Percentiles rank a stretch among this genome's conserved stretches.
phyloP scores from a whole-genome alignment of 2,113 vertebrate species.

The Pantherophis guttatus region DNA sequence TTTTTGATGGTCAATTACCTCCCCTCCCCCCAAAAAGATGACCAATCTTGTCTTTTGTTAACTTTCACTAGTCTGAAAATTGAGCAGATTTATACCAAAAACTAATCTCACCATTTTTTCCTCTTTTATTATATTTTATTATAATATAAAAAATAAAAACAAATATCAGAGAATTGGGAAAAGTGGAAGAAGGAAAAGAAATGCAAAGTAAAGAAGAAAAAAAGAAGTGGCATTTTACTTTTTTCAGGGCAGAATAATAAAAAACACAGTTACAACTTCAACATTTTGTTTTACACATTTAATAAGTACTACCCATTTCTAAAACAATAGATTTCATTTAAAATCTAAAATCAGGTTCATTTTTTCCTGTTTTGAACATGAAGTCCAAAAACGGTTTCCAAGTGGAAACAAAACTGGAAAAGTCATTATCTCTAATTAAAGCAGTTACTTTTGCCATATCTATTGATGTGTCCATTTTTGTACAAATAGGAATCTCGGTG shows the following conservation, averaged over 20 bases:
- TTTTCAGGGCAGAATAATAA: not conserved
- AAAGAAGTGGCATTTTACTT: too few relatives aligned
- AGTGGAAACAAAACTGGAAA: not conserved
- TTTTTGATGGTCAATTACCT: not conserved
- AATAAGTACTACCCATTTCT: not conserved
- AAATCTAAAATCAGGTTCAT: not conserved
- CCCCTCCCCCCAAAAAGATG: not conserved
- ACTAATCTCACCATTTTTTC: not conserved
- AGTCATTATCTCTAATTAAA: not conserved
- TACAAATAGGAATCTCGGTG: not conserved
- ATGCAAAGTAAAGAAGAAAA: too few relatives aligned
- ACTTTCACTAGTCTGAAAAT: not conserved
- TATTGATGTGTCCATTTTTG: not conserved
- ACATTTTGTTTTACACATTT: not conserved
- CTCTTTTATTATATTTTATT: not conserved
- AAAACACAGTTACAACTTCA: not conserved
- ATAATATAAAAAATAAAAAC: too few relatives aligned
- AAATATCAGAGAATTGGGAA: too few relatives aligned
- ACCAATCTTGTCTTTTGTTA: not conserved
- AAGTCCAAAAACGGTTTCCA: not conserved
- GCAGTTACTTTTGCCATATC: not conserved
- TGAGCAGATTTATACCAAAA: not conserved
- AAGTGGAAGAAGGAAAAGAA: too few relatives aligned
- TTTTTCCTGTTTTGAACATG: not conserved
- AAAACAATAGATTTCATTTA: not conserved